Percentiles rank a stretch among this genome's conserved stretches.
phyloP scores from a whole-genome alignment of 2,888 invertebrate genomes.

The Quadroppia sp. region DNA sequence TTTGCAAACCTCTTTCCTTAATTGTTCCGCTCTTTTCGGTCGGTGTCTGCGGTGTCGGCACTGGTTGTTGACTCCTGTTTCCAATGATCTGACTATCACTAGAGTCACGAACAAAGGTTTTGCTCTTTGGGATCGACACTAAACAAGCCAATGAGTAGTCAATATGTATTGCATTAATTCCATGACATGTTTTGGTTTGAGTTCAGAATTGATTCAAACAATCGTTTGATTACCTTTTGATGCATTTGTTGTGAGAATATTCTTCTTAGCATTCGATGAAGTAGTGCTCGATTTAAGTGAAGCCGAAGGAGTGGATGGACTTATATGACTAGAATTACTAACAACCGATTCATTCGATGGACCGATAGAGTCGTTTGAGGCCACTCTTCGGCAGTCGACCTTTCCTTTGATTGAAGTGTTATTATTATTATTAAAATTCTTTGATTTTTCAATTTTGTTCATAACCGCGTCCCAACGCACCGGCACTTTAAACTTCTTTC shows the following conservation, averaged over 20 bases:
- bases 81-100: not conserved
- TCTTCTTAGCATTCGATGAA: not conserved
- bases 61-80: constrained; percentile 32
- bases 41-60: not conserved
- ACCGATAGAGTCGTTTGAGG: constrained; percentile 10
- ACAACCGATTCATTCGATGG: constrained; percentile 1
- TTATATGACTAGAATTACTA: constrained; percentile 30
- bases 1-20: constrained; percentile 11
- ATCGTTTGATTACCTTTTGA: constrained; percentile 6
- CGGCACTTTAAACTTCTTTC: not conserved
- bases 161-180: not conserved
- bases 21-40: constrained; percentile 1
- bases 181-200: not conserved
- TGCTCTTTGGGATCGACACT: constrained; percentile 27
- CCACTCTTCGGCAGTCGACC: not conserved
- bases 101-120: constrained; percentile 31
- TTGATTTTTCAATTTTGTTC: constrained; percentile 27
- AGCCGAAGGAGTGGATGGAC: not conserved
- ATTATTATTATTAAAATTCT: not conserved
- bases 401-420: constrained; percentile 4
- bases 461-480: constrained; percentile 33
- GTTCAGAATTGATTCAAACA: not conserved
- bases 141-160: not conserved
- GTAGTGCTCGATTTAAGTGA: not conserved
- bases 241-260: not conserved